Base-by-base conservation (phyloP, 1,140 invertebrate genomes). In the Eurosta solidaginis region DNA sequence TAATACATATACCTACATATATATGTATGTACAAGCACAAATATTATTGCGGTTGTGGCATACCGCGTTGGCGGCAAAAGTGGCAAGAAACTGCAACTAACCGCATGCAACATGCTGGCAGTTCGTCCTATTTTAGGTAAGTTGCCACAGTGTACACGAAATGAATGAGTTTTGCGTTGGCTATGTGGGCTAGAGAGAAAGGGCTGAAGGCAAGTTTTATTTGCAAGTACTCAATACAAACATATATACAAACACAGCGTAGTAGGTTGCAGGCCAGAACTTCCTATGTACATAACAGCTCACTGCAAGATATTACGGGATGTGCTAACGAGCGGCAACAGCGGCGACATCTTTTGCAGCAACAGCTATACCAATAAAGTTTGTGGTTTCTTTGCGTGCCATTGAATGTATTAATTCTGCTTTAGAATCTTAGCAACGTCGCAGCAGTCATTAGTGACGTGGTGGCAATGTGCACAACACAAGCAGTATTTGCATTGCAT, bases 101-200 rank as follows among this genome's bases (percentile, higher is more conserved):
- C 59, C 59, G 33, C 59, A 68, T 68, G 59, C 59, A 68, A 68
- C 59, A 68, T 68, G 33, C 59, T 40, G 59, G 25, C 59, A 68
- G 59, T 68, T 68, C 59, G 59, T 68, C 59, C 59, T 68, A 42
- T 68, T 68, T 68, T 68, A 68, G 33, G 59, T 68, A 68, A 68
- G 59, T 68, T 68, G 59, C 59, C 59, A 68, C 59, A 68, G 59
- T n/a, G 59, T n/a, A n/a, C n/a, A 22, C 4, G 22, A 68, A 68
- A 68, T 68, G 33, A 68, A 68, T 68, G 59, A 29, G 54, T 29
- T 33, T 17, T 47, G n/a, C n/a, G 45, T n/a, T 5, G 14, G 45
- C 45, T 12, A 47, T 17, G 45, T 47, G 45, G 7, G n/a, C 33
- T 17, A 42, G 33, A n/a, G n/a, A n/a, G 33, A 68, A n/a, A n/a